These are phyloP conservation scores for Eupithecia dodoneata DNA, from an alignment of 2,888 invertebrate species.

Conservation along the genomic window DNA sequence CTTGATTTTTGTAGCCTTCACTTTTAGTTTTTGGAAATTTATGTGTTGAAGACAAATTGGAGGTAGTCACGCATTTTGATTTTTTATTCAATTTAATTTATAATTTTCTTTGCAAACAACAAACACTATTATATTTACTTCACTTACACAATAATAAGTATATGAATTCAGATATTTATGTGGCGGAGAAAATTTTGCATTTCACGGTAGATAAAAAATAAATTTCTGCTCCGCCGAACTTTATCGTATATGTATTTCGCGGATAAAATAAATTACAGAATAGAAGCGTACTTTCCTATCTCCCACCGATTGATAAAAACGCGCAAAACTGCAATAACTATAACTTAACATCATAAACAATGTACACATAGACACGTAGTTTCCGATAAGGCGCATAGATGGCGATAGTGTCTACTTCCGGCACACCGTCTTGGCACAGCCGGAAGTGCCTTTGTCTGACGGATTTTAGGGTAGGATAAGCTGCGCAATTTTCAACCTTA, in stretches of 20 bases:
- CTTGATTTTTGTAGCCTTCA: constrained; percentile 36
- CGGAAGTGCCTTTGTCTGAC: constrained; percentile 70
- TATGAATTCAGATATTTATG: too few species aligned
- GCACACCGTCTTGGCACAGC: constrained; percentile 57
- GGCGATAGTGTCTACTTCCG: constrained; percentile 65
- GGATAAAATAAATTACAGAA: background rate
- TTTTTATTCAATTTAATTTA: background rate
- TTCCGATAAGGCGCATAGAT: constrained; percentile 48
- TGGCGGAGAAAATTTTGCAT: background rate
- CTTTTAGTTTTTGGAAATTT: constrained; percentile 27
- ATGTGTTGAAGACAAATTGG: constrained; percentile 21
- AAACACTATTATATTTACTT: background rate
- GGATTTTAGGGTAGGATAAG: constrained; percentile 44
- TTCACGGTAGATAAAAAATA: background rate
- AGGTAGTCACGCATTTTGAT: constrained; percentile 17
- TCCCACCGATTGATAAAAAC: constrained; percentile 6
- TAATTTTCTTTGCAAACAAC: background rate
- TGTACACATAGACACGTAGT: constrained; percentile 40
- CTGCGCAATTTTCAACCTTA: constrained; percentile 41
- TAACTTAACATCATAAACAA: constrained; percentile 40
- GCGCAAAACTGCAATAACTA: constrained; percentile 28
- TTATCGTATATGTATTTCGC: background rate
- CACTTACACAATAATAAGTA: background rate
- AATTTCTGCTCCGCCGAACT: background rate
- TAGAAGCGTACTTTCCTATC: background rate